Conservation (phyloP, 64 coral and sea anemone species). For the Cladopsammia gracilis region DNA sequence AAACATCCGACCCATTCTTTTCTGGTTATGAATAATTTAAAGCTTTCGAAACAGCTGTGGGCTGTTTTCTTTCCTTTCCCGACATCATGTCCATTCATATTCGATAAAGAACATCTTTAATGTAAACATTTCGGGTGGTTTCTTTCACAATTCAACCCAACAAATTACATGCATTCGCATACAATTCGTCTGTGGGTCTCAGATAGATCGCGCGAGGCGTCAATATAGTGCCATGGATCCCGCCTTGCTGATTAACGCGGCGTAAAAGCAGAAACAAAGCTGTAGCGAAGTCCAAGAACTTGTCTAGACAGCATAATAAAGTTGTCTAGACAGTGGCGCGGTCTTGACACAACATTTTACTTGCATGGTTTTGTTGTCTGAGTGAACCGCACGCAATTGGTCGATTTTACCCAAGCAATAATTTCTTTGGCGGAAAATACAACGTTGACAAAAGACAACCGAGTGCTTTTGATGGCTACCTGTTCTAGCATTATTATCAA, state of each 20-base stretch:
- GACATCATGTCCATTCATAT: slow-evolving; percentile 12
- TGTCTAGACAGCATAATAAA: slow-evolving; percentile 93
- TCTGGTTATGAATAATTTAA: slow-evolving; percentile 32
- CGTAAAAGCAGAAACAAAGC: slow-evolving; percentile 49
- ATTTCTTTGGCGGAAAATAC: slow-evolving; percentile 78
- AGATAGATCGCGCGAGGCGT: not conserved
- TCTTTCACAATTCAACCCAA: not conserved
- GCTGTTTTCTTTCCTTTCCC: slow-evolving; percentile 33
- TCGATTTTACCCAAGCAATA: slow-evolving; percentile 62
- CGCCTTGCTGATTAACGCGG: slow-evolving; percentile 68
- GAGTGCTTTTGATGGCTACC: slow-evolving; percentile 70
- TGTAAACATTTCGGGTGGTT: slow-evolving; percentile 55
- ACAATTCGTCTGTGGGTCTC: slow-evolving; percentile 15
- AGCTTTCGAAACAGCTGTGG: slow-evolving; percentile 18
- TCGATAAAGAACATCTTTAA: not conserved
- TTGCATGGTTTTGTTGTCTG: slow-evolving; percentile 72
- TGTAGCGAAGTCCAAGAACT: slow-evolving; percentile 45
- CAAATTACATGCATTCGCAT: not conserved
- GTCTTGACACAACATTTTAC: slow-evolving; percentile 84
- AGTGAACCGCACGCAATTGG: slow-evolving; percentile 71
- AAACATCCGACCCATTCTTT: slow-evolving; percentile 11
- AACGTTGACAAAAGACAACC: slow-evolving; percentile 74
- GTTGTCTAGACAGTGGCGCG: slow-evolving; percentile 86
- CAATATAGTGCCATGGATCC: slow-evolving; percentile 31
- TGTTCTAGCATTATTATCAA: slow-evolving; percentile 55